Percentiles rank a stretch among this genome's conserved stretches.
These are phyloP conservation scores for Panulirus ornatus DNA, from an alignment of 1,140 invertebrate genomes.

Conservation along the genomic window DNA sequence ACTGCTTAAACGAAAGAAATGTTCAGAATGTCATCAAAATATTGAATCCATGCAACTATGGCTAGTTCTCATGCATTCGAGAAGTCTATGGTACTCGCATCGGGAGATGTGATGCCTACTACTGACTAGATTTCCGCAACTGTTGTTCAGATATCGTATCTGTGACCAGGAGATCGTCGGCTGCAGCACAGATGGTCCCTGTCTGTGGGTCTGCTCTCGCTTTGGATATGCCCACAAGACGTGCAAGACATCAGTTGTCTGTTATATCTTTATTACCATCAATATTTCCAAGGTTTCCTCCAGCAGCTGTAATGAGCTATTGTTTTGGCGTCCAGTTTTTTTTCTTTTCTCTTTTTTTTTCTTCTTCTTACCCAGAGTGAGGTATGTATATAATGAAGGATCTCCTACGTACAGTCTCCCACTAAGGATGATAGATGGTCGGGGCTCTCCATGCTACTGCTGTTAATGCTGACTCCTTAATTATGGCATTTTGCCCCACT, in stretches of 20 bases:
- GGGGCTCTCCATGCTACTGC: constrained; percentile 49
- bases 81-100: too few relatives aligned
- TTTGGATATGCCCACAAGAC: constrained; percentile 9
- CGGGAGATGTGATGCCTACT: too few relatives aligned
- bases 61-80: too few relatives aligned
- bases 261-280: constrained; percentile 62
- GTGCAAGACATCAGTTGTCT: constrained; percentile 12
- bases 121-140: too few relatives aligned
- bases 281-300: constrained; percentile 50
- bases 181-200: too few relatives aligned
- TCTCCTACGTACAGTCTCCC: not conserved
- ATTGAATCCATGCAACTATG: too few relatives aligned
- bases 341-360: too few relatives aligned
- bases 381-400: constrained; percentile 47
- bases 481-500: constrained; percentile 47
- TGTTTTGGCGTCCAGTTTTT: constrained; percentile 49
- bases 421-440: constrained; percentile 53
- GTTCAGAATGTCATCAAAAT: too few relatives aligned
- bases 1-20: too few relatives aligned
- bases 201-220: not conserved
- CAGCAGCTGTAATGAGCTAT: constrained; percentile 37
- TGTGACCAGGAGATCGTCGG: too few relatives aligned
- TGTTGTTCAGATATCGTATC: too few relatives aligned
- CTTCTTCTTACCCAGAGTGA: constrained; percentile 6
- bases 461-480: constrained; percentile 50